Evolutionary conservation across 2,888 invertebrate species (phyloP).

Genomic region (Ethmia dodecea): DNA sequence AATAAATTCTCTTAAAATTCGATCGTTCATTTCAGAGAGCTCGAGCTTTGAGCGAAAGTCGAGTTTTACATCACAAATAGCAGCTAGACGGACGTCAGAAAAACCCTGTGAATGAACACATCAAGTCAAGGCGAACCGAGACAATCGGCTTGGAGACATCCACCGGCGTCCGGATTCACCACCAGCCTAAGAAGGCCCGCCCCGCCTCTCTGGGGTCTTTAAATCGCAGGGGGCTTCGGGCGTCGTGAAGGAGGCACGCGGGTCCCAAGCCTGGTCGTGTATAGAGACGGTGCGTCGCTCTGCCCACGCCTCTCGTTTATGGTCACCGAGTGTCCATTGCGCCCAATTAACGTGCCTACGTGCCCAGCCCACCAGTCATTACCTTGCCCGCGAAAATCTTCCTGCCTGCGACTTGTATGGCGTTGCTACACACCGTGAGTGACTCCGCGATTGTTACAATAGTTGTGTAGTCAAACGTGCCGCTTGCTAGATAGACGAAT

Average conservation of each 20-base stretch:
- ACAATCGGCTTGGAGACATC: slow-evolving; percentile 49
- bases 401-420: slow-evolving; percentile 44
- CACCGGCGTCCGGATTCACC: slow-evolving; percentile 27
- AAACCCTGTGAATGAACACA: slow-evolving; percentile 70
- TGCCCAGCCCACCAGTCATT: slow-evolving; percentile 69
- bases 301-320: slow-evolving; percentile 64
- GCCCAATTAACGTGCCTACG: slow-evolving; percentile 73
- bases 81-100: slow-evolving; percentile 40
- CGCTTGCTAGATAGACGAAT: too few relatives aligned
- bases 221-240: neutral
- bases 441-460: too few relatives aligned
- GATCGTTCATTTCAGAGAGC: too few relatives aligned
- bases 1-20: too few relatives aligned
- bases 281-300: slow-evolving; percentile 61
- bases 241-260: slow-evolving; percentile 11
- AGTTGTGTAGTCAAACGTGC: too few relatives aligned
- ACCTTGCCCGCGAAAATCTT: slow-evolving; percentile 61
- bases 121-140: slow-evolving; percentile 37
- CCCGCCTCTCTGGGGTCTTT: slow-evolving; percentile 20
- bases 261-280: slow-evolving; percentile 37
- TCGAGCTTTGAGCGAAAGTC: slow-evolving; percentile 27
- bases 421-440: too few relatives aligned
- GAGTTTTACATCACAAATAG: slow-evolving; percentile 19
- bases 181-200: slow-evolving; percentile 35
- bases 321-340: slow-evolving; percentile 64